Base-by-base conservation (phyloP, 2,888 invertebrate genomes). In the Eurytoma californica region DNA sequence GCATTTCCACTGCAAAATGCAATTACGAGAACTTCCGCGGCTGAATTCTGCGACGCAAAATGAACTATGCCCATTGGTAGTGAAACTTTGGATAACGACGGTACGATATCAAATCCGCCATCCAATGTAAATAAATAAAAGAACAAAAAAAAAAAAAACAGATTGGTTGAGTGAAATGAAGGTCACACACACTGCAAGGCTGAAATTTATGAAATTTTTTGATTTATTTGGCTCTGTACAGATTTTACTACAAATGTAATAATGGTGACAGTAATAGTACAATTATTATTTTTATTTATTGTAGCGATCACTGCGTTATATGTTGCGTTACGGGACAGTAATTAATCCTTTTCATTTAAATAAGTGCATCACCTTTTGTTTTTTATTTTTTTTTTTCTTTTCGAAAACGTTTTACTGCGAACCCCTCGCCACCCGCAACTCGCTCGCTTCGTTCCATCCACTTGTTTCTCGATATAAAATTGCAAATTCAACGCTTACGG, bases 161-260 rank as follows among this genome's bases (percentile, higher is more conserved):
- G 39, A 9, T 39, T 39, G 39, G 39, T 39, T 39, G 39, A 39
- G 39, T 39, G 39, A 39, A 39, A 39, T 39, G 39, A 39, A 39
- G 9, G 39, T 39, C 39, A 39, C 39, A 39, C 9, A 39, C 47
- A 28, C 16, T 18, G 39, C 47, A 4, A 53, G 16, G 49, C 7
- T 72, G 47, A 79, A 81, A 78, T 84, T 86, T 86, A 87, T 83
- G 84, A 87, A 87, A 85, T 85, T 87, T 84, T 87, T 87, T 87
- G 82, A 86, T 88, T 89, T 88, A 88, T 88, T 88, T 88, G 86
- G 85, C 86, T 88, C 88, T 89, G 89, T 88, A 89, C 88, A 89
- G 87, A 39, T 86, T 87, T 87, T 87, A 80, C 86, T 87, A 87
- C 87, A 86, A 87, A 87, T 85, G 84, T 85, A 83, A 84, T 86